These are phyloP conservation scores for Tiliqua scincoides DNA, from an alignment of 2,113 vertebrate species.

Conservation along the genomic window DNA sequence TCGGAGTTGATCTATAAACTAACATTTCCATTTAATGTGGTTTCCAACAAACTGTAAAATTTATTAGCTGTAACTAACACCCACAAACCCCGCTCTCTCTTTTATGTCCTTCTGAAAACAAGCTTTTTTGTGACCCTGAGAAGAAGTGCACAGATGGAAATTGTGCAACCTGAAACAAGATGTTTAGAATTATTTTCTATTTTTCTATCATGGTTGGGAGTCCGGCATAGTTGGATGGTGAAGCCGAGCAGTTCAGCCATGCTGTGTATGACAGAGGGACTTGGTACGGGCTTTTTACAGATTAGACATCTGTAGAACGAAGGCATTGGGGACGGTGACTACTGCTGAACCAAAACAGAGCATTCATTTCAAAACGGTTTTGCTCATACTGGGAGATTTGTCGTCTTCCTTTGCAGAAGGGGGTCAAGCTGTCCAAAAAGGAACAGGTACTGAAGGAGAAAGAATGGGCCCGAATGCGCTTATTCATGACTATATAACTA, in stretches of 20 bases:
- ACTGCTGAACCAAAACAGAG: background rate
- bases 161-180: slow-evolving; percentile 53
- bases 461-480: background rate
- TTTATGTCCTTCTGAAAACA: slow-evolving; percentile 65
- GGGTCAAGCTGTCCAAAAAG: background rate
- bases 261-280: background rate
- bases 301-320: background rate
- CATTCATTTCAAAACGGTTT: background rate
- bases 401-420: background rate
- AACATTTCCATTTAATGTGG: slow-evolving; percentile 74
- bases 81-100: slow-evolving; percentile 47
- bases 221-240: slow-evolving; percentile 30
- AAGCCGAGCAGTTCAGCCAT: background rate
- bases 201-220: background rate
- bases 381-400: background rate
- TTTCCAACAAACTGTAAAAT: slow-evolving; percentile 73
- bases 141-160: slow-evolving; percentile 25
- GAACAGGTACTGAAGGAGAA: background rate
- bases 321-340: background rate
- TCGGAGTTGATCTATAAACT: slow-evolving; percentile 67
- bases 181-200: slow-evolving; percentile 62
- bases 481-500: no score
- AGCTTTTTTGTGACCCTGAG: slow-evolving; percentile 53
- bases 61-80: slow-evolving; percentile 70
- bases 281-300: background rate